phyloP scores from a whole-genome alignment of 2,888 invertebrate species.

The Campopleginae sp. region DNA sequence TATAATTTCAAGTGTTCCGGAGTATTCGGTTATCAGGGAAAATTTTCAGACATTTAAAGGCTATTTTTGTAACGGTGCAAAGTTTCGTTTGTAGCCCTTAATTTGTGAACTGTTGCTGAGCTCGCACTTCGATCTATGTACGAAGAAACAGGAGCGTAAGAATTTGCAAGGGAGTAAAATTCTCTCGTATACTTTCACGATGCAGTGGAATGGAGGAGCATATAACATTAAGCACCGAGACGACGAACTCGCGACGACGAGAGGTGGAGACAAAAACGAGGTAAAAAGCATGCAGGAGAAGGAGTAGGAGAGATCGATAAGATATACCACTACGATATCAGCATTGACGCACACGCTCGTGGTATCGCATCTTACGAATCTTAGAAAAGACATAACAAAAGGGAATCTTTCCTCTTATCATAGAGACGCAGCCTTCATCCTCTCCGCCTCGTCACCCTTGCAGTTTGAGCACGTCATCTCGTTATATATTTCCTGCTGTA shows the following conservation, averaged over 20 bases:
- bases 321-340: slow-evolving; percentile 73
- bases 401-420: slow-evolving; percentile 23
- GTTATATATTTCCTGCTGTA: background rate
- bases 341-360: slow-evolving; percentile 75
- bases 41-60: background rate
- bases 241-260: slow-evolving; percentile 58
- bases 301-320: slow-evolving; percentile 71
- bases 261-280: slow-evolving; percentile 15
- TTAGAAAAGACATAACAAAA: slow-evolving; percentile 34
- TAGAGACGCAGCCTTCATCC: background rate
- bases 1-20: background rate
- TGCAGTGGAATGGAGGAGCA: background rate
- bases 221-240: slow-evolving; percentile 41
- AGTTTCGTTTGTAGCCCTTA: background rate
- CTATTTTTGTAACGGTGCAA: background rate
- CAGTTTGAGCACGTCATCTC: background rate
- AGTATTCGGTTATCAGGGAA: background rate
- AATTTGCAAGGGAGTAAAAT: slow-evolving; percentile 2
- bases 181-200: background rate
- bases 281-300: slow-evolving; percentile 28
- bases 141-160: background rate
- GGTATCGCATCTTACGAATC: slow-evolving; percentile 63
- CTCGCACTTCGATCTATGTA: background rate
- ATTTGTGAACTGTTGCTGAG: background rate
- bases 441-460: background rate